Evolutionary conservation across 1,140 invertebrate genomes (phyloP), one percentile per base, ranked within the genome.

Genomic region (Pachypsylla venusta): DNA sequence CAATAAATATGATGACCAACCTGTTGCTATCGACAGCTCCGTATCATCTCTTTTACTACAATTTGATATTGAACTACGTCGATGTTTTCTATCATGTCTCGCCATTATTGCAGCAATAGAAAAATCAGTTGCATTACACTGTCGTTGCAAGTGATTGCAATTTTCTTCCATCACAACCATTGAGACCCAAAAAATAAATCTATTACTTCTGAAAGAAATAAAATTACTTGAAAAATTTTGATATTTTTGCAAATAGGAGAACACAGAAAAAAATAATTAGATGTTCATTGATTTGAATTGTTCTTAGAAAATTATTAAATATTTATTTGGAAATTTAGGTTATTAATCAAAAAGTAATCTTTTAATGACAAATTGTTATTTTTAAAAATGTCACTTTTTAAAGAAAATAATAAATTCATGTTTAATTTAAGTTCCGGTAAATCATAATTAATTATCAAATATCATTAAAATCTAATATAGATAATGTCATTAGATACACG

Each of bases 31-130:
- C 7, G 30, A 35, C 7, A 35, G 30, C 30, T 35, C 30, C n/a
- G 30, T 35, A n/a, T 35, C 30, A 35, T 35, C 30, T 35, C n/a
- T 35, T 35, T 35, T 35, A n/a, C 30, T 35, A n/a, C 30, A 35
- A n/a, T 35, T 35, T 7, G 30, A 35, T 10, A 35, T 35, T 7
- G 30, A 35, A n/a, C 30, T 35, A 7, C 30, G 7, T n/a, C 30
- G 30, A n/a, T 35, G 30, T n/a, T 35, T 35, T 35, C 30, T 35
- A 35, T 35, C 30, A 35, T 35, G 30, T 56, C 84, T 75, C 56
- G 85, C 86, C 87, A 93, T 93, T 67, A 93, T 93, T 55, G 90
- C 89, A 25, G 88, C 89, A 67, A 93, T 93, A 60, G 88, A 91
- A 75, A 93, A 93, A 74, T 93, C 89, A 64, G 89, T 93, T 64